phyloP scores from a whole-genome alignment of 2,797 vertebrate genomes.

The Menidia menidia region DNA sequence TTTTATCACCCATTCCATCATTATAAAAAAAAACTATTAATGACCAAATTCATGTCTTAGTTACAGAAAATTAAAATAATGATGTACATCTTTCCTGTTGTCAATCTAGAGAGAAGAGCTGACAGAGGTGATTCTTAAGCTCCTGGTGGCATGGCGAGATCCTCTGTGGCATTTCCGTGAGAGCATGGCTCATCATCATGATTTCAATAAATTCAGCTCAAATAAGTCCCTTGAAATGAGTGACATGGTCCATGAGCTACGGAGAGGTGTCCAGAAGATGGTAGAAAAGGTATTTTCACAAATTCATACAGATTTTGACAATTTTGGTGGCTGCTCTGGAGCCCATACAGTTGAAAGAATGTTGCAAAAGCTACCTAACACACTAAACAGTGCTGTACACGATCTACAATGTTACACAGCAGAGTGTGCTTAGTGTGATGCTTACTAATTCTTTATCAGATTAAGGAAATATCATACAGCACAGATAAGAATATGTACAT shows the following conservation, averaged over 20 bases:
- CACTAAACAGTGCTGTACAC: too few species aligned
- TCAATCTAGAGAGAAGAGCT: conserved; percentile 82
- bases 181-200: conserved; percentile 75
- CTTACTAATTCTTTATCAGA: too few species aligned
- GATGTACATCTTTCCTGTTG: neutral
- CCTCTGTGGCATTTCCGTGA: conserved; percentile 85
- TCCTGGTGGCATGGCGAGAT: conserved; percentile 86
- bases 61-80: too few species aligned
- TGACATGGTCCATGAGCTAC: conserved; percentile 85
- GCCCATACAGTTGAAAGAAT: too few species aligned
- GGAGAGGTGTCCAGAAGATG: conserved; percentile 84
- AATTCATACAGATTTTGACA: neutral
- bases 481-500: too few species aligned
- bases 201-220: conserved; percentile 81
- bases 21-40: neutral
- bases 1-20: neutral
- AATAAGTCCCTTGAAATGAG: conserved; percentile 86
- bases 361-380: too few species aligned
- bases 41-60: too few species aligned
- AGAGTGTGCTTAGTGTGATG: too few species aligned
- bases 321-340: too few species aligned
- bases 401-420: neutral
- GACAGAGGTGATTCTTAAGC: conserved; percentile 84
- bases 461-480: too few species aligned
- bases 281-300: conserved; percentile 78